Evolutionary conservation across 1,140 invertebrate species (phyloP).

Genomic region (Leptinotarsa texana): DNA sequence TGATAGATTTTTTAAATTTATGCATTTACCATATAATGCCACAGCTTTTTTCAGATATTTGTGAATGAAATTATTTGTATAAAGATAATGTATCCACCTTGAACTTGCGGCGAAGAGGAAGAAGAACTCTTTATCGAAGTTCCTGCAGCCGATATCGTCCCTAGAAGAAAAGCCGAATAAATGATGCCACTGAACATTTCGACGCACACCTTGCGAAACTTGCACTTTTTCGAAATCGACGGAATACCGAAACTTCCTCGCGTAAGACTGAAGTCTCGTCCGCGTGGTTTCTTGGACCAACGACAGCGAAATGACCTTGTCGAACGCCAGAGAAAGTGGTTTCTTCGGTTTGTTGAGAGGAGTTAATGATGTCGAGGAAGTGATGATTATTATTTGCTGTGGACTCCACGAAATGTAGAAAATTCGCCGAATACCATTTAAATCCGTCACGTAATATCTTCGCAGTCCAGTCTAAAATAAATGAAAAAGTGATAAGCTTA

Average conservation of each 20-base stretch:
- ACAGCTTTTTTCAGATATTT: background rate
- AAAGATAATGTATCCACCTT: background rate
- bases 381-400: background rate
- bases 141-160: slow-evolving; percentile 28
- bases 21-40: background rate
- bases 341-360: slow-evolving; percentile 16
- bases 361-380: background rate
- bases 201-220: background rate
- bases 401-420: background rate
- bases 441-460: too few species aligned
- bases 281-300: slow-evolving; percentile 13
- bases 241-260: slow-evolving; percentile 17
- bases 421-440: background rate
- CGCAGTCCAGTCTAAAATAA: too few species aligned
- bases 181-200: slow-evolving; percentile 23
- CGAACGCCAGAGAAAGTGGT: slow-evolving; percentile 35
- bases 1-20: background rate
- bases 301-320: slow-evolving; percentile 28
- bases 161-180: slow-evolving; percentile 24
- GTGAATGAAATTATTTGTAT: background rate
- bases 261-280: slow-evolving; percentile 15
- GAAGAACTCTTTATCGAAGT: slow-evolving; percentile 26
- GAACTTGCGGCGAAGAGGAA: background rate
- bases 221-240: background rate
- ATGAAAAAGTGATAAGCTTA: too few species aligned